Percentiles rank a stretch among this genome's conserved stretches.
These are phyloP conservation scores for Venustoraphidia nigricollis DNA, from an alignment of 2,888 invertebrate genomes.

Conservation along the genomic window DNA sequence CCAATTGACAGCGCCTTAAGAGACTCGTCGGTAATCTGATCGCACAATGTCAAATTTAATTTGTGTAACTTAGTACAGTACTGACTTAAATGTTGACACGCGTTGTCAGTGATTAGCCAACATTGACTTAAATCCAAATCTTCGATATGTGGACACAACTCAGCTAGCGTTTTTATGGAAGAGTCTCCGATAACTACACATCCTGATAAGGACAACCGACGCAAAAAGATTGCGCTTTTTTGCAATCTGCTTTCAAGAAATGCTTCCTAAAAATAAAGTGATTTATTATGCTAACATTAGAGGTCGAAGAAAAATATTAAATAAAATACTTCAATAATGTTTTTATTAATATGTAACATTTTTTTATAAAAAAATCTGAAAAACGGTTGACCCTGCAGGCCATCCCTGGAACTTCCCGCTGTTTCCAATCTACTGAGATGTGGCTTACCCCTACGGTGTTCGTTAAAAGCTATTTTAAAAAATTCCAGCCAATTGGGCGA, in stretches of 20 bases:
- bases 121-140: constrained; percentile 90
- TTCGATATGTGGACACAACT: constrained; percentile 92
- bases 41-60: constrained; percentile 88
- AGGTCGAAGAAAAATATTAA: not conserved
- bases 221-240: constrained; percentile 92
- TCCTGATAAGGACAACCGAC: constrained; percentile 82
- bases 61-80: constrained; percentile 73
- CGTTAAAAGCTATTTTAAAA: no score
- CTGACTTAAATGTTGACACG: constrained; percentile 79
- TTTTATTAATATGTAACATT: no score
- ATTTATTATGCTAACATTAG: not conserved
- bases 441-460: no score
- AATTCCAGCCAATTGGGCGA: no score
- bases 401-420: no score
- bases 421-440: no score
- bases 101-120: constrained; percentile 89
- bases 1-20: constrained; percentile 83
- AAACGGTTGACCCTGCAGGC: no score
- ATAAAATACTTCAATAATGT: not conserved
- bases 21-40: constrained; percentile 82
- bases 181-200: constrained; percentile 94
- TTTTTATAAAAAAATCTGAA: constrained; percentile 4
- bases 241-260: constrained; percentile 96
- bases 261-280: constrained; percentile 46
- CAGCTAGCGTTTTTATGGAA: constrained; percentile 72